Evolutionary conservation across 2,888 invertebrate genomes (phyloP), one percentile per base, ranked within the genome.

Genomic region (Merodon equestris): DNA sequence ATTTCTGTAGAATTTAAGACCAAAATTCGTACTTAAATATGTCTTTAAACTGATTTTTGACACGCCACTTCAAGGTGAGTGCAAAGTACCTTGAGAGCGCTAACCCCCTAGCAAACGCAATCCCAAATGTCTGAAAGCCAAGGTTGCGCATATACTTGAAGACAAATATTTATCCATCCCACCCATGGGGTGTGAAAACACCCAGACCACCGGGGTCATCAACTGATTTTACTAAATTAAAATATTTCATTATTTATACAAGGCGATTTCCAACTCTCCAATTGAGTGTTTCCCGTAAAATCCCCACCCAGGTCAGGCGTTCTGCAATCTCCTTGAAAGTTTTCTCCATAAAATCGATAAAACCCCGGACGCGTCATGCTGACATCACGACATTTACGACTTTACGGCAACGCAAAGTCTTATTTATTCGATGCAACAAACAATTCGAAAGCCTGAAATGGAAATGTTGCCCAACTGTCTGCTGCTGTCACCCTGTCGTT

Each of bases 381-480:
- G 57, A 4, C 27, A 58, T 45, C 45, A 34, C 57, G 9, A 5
- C 36, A 45, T 36, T 47, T 36, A 47, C 7, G 36, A 36, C 17
- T 36, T 0, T 12, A 18, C 12, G 34, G 17, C 17, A 58, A 34
- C 14, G 12, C 14, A 38, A 60, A 60, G 48, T 48, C 36, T 74
- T 67, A 60, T 61, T 61, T 64, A 47, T 67, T 42, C 44, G 66
- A 60, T 56, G 60, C 56, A 48, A 44, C 45, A 27, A 60, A 36
- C 44, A 61, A 48, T 19, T 60, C 14, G 44, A 74, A 74, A 74
- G 67, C 67, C 53, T 50, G 44, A 51, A 51, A 47, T 36, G 45
- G n/a, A 64, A 66, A 48, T 13, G 77, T 77, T 77, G 77, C 77
- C 77, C 77, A 77, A 72, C 67, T 68, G 77, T 77, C 77, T 77